These are phyloP conservation scores for Bucorvus abyssinicus DNA, from an alignment of 2,797 vertebrate species.

Conservation along the genomic window DNA sequence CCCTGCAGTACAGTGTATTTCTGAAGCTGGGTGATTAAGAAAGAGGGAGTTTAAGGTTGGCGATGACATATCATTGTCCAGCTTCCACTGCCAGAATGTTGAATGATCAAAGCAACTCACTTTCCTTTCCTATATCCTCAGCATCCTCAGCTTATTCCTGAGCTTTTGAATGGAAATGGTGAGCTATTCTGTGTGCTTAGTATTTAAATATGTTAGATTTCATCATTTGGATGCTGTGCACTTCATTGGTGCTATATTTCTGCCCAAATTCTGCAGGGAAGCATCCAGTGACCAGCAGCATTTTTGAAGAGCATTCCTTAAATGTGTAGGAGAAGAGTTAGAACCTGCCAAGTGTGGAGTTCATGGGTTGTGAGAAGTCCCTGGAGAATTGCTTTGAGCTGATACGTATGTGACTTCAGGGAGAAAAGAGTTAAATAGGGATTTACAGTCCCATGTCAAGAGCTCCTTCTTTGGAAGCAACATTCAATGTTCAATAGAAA, in stretches of 20 bases:
- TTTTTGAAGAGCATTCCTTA: neutral
- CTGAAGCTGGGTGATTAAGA: neutral
- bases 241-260: neutral
- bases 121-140: neutral
- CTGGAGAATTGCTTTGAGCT: neutral
- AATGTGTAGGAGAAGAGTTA: neutral
- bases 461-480: neutral
- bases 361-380: neutral
- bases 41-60: neutral
- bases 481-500: neutral
- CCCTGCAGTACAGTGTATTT: neutral
- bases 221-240: too few species aligned
- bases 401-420: neutral
- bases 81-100: neutral
- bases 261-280: neutral
- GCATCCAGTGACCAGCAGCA: neutral
- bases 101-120: neutral
- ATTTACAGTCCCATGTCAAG: neutral
- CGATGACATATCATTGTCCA: neutral
- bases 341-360: neutral
- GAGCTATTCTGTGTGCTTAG: neutral
- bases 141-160: neutral
- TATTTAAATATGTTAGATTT: neutral
- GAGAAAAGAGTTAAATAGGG: neutral
- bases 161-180: neutral